Conservation (phyloP, 2,113 vertebrate genomes). For the Cinclus mexicanus region DNA sequence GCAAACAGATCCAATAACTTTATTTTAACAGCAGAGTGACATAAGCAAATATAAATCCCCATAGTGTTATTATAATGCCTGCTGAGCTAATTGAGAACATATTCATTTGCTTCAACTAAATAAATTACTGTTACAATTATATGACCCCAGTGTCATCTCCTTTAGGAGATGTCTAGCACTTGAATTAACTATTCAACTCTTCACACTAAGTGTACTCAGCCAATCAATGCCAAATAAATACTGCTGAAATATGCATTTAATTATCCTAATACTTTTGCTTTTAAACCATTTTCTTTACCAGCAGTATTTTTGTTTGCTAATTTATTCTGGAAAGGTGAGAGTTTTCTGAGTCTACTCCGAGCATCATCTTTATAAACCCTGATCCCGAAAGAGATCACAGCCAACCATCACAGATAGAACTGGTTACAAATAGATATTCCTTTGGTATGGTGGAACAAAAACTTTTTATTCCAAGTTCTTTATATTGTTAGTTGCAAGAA, state of each 20-base stretch:
- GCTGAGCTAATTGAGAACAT: constrained; percentile 74
- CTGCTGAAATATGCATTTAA: constrained; percentile 76
- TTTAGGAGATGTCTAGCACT: constrained; percentile 67
- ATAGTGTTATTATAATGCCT: constrained; percentile 67
- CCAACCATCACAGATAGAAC: neutral
- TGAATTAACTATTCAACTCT: constrained; percentile 68
- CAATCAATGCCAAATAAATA: constrained; percentile 76
- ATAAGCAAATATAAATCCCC: constrained; percentile 73
- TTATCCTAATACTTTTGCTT: constrained; percentile 68
- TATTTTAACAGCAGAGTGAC: constrained; percentile 52
- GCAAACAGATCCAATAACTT: constrained; percentile 57
- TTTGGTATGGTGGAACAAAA: neutral
- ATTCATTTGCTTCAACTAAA: constrained; percentile 73
- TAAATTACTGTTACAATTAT: constrained; percentile 75
- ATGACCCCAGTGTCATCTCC: constrained; percentile 73
- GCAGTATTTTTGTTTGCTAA: constrained; percentile 36
- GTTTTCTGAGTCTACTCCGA: constrained; percentile 41
- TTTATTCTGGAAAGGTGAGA: constrained; percentile 52
- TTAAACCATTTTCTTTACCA: constrained; percentile 25
- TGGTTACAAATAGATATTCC: neutral
- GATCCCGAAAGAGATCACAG: neutral
- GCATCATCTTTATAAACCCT: neutral
- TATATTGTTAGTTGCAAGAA: neutral
- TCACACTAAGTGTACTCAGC: constrained; percentile 66
- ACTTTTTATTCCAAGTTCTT: neutral